A percentile compares a stretch with the other conserved stretches of the same genome.
These are phyloP conservation scores for Tolmerus cingulatus DNA, from an alignment of 2,888 invertebrate species.

Conservation along the genomic window DNA sequence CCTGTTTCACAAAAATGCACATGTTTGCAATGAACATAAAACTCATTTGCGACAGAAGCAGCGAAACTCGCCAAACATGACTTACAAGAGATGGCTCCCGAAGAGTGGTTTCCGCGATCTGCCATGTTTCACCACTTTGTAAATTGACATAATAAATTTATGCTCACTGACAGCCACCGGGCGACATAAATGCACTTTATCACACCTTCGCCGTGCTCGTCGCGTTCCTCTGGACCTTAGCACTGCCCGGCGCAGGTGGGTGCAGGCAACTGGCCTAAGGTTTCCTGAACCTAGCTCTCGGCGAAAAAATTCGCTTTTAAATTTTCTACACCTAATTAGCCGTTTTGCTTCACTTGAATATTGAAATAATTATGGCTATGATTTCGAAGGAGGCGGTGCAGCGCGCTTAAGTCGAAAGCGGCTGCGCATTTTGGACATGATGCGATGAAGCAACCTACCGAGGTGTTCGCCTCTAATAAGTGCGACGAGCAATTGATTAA, in stretches of 20 bases:
- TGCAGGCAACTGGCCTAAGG: neutral
- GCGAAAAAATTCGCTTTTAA: neutral
- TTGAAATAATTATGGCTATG: neutral
- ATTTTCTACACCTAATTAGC: conserved; percentile 10
- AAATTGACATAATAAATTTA: conserved; percentile 23
- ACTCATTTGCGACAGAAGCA: conserved; percentile 13
- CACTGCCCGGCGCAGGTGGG: neutral
- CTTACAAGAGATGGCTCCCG: conserved; percentile 39
- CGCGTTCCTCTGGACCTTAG: neutral
- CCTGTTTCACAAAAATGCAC: neutral
- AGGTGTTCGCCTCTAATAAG: neutral
- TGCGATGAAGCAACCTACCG: neutral
- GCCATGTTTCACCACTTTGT: conserved; percentile 31
- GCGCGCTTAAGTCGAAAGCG: neutral
- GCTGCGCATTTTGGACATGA: neutral
- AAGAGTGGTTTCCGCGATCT: conserved; percentile 8
- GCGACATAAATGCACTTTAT: neutral
- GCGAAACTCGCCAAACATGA: conserved; percentile 20
- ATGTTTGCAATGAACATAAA: neutral
- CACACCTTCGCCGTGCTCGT: neutral
- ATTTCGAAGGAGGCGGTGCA: neutral
- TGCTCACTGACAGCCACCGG: neutral
- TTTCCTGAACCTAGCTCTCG: neutral
- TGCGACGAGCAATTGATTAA: neutral
- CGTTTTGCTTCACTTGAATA: conserved; percentile 34